A percentile compares a stretch with the other conserved stretches of the same genome.
These are phyloP conservation scores for Lepidothrix coronata DNA, from an alignment of 2,113 vertebrate genomes.

Conservation along the genomic window DNA sequence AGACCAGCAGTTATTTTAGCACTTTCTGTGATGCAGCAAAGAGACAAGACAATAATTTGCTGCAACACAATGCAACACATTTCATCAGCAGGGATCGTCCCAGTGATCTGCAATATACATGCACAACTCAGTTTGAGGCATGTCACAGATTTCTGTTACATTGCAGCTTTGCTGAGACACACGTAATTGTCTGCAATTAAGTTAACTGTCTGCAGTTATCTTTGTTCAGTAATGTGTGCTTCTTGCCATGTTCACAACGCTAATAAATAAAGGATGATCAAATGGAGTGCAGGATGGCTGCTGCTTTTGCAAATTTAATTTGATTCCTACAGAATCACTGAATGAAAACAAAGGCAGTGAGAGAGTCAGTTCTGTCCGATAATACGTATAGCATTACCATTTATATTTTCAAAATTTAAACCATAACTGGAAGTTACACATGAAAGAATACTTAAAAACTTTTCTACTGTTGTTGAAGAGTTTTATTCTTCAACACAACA, in stretches of 20 bases:
- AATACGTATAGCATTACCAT: background rate
- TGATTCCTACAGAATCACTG: background rate
- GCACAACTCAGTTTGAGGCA: background rate
- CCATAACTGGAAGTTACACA: background rate
- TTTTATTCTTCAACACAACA: background rate
- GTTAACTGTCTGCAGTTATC: background rate
- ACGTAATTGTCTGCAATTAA: background rate
- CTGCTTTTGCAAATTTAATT: background rate
- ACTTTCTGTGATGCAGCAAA: background rate
- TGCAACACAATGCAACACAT: background rate
- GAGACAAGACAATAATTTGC: background rate
- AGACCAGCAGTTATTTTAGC: background rate
- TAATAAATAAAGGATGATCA: background rate
- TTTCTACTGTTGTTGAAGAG: background rate
- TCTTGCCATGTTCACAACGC: background rate
- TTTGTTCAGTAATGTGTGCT: background rate
- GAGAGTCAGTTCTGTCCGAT: background rate
- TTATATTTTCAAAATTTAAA: background rate
- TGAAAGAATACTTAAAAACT: background rate
- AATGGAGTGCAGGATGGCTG: background rate
- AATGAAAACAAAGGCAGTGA: background rate
- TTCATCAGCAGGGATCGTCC: background rate
- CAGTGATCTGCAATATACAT: background rate
- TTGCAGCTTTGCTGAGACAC: background rate
- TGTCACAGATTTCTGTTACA: background rate